Conservation (phyloP, 2,888 invertebrate genomes). For the Xylota sylvarum region DNA sequence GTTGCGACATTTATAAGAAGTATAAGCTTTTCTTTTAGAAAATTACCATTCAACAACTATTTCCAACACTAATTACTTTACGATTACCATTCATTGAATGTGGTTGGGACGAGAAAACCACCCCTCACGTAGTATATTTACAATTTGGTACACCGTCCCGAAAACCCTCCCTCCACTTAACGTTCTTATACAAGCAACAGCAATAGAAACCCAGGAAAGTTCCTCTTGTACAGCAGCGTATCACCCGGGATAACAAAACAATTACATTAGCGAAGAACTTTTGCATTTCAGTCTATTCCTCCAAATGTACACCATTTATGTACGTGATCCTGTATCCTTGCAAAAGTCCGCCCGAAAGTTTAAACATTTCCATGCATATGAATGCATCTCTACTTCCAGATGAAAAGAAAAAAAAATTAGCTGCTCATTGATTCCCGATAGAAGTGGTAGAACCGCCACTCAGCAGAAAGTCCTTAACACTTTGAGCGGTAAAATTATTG, state of each 20-base stretch:
- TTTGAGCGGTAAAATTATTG: slow-evolving; percentile 19
- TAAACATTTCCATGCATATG: slow-evolving; percentile 1
- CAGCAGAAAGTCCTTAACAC: background rate
- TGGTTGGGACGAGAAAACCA: background rate
- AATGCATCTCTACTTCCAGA: slow-evolving; percentile 7
- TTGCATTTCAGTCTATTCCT: slow-evolving; percentile 11
- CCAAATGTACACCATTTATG: background rate
- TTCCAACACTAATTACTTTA: background rate
- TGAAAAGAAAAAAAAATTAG: background rate
- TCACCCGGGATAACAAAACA: slow-evolving; percentile 35
- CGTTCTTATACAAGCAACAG: background rate
- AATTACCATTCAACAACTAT: background rate
- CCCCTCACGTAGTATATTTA: background rate
- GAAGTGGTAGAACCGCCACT: background rate
- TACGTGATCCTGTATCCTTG: slow-evolving; percentile 16
- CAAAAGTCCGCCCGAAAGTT: slow-evolving; percentile 7
- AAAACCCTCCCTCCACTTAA: too few relatives aligned
- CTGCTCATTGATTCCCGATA: background rate
- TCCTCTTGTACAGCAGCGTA: background rate
- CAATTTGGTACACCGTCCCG: background rate
- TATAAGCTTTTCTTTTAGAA: background rate
- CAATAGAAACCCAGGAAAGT: slow-evolving; percentile 5
- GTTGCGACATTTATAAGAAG: background rate
- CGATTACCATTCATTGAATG: slow-evolving; percentile 3
- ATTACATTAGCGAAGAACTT: slow-evolving; percentile 43